A percentile compares a stretch with the other conserved stretches of the same genome.
phyloP scores from a whole-genome alignment of 92 coral and sea anemone genomes.

The Epizoanthus stellaris region DNA sequence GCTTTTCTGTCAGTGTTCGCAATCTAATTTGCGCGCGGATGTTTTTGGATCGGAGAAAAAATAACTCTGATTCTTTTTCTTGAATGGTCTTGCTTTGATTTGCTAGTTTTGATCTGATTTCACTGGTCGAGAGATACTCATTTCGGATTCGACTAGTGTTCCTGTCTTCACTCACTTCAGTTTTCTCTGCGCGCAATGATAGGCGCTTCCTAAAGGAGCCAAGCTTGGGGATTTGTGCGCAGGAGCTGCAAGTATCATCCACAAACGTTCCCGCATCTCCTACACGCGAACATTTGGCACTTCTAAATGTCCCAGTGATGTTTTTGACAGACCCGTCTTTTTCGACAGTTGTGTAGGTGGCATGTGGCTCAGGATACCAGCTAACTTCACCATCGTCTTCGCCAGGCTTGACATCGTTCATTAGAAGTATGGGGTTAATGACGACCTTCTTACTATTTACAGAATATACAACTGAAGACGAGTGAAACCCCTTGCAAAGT shows the following conservation, averaged over 20 bases:
- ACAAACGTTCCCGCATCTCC: slow-evolving; percentile 38
- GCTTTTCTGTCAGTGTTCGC: slow-evolving; percentile 45
- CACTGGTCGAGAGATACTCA: slow-evolving; percentile 42
- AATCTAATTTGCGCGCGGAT: slow-evolving; percentile 6
- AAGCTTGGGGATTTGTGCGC: slow-evolving; percentile 48
- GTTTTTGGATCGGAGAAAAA: slow-evolving; percentile 40
- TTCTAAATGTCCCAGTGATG: slow-evolving; percentile 41
- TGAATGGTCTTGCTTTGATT: slow-evolving; percentile 36
- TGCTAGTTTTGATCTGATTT: slow-evolving; percentile 34
- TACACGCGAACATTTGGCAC: slow-evolving; percentile 13
- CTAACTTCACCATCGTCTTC: slow-evolving; percentile 32
- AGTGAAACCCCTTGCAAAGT: slow-evolving; percentile 45
- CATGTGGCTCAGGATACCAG: slow-evolving; percentile 58
- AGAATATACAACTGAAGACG: background rate
- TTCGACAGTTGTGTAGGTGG: background rate
- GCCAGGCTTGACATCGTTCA: slow-evolving; percentile 46
- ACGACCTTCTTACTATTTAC: slow-evolving; percentile 23
- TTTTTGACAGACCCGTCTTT: slow-evolving; percentile 4
- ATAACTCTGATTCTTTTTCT: slow-evolving; percentile 34
- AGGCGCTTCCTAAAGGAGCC: slow-evolving; percentile 54
- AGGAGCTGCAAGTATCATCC: slow-evolving; percentile 50
- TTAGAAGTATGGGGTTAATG: slow-evolving; percentile 37
- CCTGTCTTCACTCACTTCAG: background rate
- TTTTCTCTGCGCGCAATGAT: slow-evolving; percentile 22
- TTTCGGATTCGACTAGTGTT: slow-evolving; percentile 1